Base-by-base conservation (phyloP, 2,113 vertebrate genomes). In the Scomber scombrus region DNA sequence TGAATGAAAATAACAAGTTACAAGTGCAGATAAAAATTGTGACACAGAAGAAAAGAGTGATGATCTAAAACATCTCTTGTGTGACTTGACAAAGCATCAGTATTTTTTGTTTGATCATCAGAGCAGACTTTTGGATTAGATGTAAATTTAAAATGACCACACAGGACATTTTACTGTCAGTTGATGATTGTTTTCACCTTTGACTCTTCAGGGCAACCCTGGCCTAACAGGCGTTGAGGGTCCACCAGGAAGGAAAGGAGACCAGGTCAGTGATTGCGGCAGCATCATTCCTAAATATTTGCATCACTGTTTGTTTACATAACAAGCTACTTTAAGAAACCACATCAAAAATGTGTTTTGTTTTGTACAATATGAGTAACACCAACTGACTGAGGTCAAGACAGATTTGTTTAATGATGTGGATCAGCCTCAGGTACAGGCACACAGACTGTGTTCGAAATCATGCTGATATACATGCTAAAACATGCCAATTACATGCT, bases 161-260 rank as follows among this genome's bases (percentile, higher is more conserved):
- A 40, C 34, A 40, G 34, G 34, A 40, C 34, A 9, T 40, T 40
- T 1, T 40, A 40, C 34, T 40, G 19, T 50, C 47, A 23, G 10
- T 0, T 76, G 0, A 56, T 61, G 4, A n/a, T 55, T 57, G 2
- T 73, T 74, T 51, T 76, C n/a, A 49, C 3, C 29, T 66, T 15
- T 76, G 0, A 23, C 56, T 61, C 80, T 1, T 81, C 79, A 97
- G 97, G 97, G 97, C 81, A 58, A 64, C 1, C 91, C 88, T 0
- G 97, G 97, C 66, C 64, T 2, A 0, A 71, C 11, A 0, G 97
- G 96, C 80, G 65, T 46, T 0, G 95, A 96, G 66, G 96, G 96
- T 0, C 91, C 75, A 51, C 54, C 26, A 0, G 97, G 97, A 23
- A 68, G 5, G 49, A 97, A 97, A 87, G 97, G 97, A 34, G 90